Evolutionary conservation across 2,888 invertebrate genomes (phyloP), one percentile per base, ranked within the genome.

Genomic region (Aphrophora alni): DNA sequence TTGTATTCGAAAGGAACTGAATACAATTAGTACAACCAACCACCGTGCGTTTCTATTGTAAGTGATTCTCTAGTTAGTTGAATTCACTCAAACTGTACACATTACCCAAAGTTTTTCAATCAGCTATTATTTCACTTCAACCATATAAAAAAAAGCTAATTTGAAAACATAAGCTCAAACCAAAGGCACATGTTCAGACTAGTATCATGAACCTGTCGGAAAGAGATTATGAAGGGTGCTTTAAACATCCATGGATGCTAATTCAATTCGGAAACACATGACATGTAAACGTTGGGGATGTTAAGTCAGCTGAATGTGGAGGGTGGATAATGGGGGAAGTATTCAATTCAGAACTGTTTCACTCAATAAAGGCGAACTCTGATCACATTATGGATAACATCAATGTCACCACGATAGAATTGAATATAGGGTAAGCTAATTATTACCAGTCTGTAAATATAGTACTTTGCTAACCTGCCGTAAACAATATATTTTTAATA

Each of bases 181-280:
- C 44, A 44, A 17, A 44, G 44, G 44, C 44, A 44, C 44, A 44
- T 17, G 44, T 2, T 17, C 17, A 10, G 44, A 59, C 4, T 59
- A 10, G 21, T 59, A 59, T 59, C 10, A 59, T 21, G 21, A 59
- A 59, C 59, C 21, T 59, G 59, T 21, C 59, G 59, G 59, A 59
- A 59, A 59, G 59, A 59, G 59, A 59, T 59, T 59, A 59, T 59
- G 59, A 59, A 59, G 59, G 59, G 59, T n/a, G 59, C 59, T 59
- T 59, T 59, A 59, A 59, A 59, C 59, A 59, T 59, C 59, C 59
- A 59, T 59, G 59, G 59, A 59, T 21, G 59, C 21, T 59, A 59
- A 59, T 59, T 59, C 59, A 59, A 59, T 59, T 59, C 59, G 59
- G 59, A 59, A 59, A 59, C 59, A 59, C 59, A 59, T 59, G 59